Evolutionary conservation across 2,113 vertebrate species (phyloP).

Genomic region (Varanus salvator): DNA sequence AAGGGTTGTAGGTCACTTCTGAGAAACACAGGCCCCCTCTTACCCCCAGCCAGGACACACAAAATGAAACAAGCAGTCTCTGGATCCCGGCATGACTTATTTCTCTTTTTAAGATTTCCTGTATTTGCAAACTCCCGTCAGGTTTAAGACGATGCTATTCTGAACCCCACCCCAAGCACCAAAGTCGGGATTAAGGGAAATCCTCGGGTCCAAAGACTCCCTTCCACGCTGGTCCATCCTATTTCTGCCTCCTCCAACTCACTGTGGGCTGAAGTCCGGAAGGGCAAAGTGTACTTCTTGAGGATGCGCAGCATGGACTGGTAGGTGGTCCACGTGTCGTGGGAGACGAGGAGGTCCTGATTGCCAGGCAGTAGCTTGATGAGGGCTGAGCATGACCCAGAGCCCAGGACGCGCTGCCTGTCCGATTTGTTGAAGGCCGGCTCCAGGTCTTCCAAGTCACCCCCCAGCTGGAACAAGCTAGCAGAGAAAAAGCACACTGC

Average conservation of each 20-base stretch:
- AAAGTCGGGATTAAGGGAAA: neutral
- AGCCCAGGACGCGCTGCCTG: slow-evolving; percentile 75
- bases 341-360: slow-evolving; percentile 89
- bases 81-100: neutral
- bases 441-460: slow-evolving; percentile 94
- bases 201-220: neutral
- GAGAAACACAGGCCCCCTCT: no score
- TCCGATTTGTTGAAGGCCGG: slow-evolving; percentile 86
- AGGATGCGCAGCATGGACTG: slow-evolving; percentile 92
- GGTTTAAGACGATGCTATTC: neutral
- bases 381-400: slow-evolving; percentile 93
- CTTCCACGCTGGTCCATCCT: neutral
- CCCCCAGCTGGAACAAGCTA: slow-evolving; percentile 90
- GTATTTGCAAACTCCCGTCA: no score
- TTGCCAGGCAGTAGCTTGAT: slow-evolving; percentile 90
- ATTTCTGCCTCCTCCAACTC: slow-evolving; percentile 34
- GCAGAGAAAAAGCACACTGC: neutral
- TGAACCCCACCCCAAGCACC: neutral
- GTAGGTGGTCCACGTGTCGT: slow-evolving; percentile 93
- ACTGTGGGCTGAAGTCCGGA: slow-evolving; percentile 79
- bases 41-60: no score
- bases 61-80: no score
- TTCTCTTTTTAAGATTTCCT: no score
- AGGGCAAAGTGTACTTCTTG: slow-evolving; percentile 92
- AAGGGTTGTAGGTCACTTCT: neutral